Evolutionary conservation across 2,113 vertebrate species (phyloP), one percentile per base, ranked within the genome.

Genomic region (Hydropotes inermis): DNA sequence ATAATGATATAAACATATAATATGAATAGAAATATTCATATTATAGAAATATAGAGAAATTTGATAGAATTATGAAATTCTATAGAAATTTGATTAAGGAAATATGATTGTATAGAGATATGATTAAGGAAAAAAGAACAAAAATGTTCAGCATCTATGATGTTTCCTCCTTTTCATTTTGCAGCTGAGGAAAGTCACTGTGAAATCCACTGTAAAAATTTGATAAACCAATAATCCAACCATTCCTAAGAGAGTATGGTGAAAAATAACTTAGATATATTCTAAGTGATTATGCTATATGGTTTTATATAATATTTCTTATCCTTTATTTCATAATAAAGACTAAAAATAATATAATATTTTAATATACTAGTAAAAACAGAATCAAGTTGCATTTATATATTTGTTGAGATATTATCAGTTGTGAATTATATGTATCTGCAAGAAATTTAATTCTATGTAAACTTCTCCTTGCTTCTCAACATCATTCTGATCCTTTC

Each of bases 141-240:
- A 85, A 92, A 90, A 33, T 79, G 9, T 30, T 82, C 27, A 21
- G 15, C 61, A 8, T 79, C 43, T 76, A 12, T 91, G 78, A 55
- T 85, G 17, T 81, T 85, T 60, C 33, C 33, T 50, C 9, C 83
- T 96, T 97, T 83, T 83, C 50, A 91, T 89, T 92, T 96, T 78
- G 17, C 79, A 7, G 60, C 23, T 89, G 39, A 94, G 45, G 19
- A 93, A 76, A 78, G 45, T 93, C 47, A 93, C 19, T 60, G 5
- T 50, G 54, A 93, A 27, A 5, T 70, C 19, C 78, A 61, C 58
- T 84, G 1, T 74, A 64, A 92, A 97, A 84, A 83, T 45, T 3
- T 83, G 60, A 60, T 88, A 81, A 86, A 57, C 19, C n/a, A 93
- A 16, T 84, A 88, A 87, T 70, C 55, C 61, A 86, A 4, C 39